phyloP scores from a whole-genome alignment of 92 coral and sea anemone genomes.

The Actinernus sp. region DNA sequence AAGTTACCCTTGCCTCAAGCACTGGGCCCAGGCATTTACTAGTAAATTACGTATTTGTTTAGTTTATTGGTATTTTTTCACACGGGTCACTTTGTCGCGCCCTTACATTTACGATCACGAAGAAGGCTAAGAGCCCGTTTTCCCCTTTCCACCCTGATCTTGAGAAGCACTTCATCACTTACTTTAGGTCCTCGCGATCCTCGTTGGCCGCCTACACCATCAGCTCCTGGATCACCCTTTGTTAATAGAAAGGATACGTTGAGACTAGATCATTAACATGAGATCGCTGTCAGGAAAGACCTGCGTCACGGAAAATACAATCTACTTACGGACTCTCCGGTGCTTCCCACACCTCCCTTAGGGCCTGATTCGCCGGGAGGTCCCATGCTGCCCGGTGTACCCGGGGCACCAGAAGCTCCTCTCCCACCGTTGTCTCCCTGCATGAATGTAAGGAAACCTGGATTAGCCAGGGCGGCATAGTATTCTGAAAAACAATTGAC shows the following conservation, averaged over 20 bases:
- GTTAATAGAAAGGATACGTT: neutral
- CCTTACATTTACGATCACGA: no score
- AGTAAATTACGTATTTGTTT: no score
- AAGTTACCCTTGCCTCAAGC: no score
- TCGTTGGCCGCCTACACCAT: constrained; percentile 49
- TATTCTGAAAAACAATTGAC: neutral
- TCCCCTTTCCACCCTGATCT: no score
- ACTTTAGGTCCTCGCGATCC: constrained; percentile 64
- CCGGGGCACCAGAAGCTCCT: constrained; percentile 28
- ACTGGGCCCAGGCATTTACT: no score
- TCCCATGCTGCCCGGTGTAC: constrained; percentile 68
- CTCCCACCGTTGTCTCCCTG: constrained; percentile 13
- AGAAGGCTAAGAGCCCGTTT: no score
- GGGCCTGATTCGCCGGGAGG: constrained; percentile 51
- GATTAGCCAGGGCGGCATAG: no score
- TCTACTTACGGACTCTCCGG: constrained; percentile 30
- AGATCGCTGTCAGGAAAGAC: neutral
- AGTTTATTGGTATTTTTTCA: no score
- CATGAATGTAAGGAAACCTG: neutral
- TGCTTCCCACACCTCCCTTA: constrained; percentile 20
- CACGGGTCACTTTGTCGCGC: no score
- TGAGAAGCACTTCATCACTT: no score
- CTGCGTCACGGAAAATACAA: neutral
- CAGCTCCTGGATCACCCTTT: constrained; percentile 68
- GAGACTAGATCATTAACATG: neutral